Conservation (phyloP, 1,140 invertebrate genomes). For the Homalodisca vitripennis region DNA sequence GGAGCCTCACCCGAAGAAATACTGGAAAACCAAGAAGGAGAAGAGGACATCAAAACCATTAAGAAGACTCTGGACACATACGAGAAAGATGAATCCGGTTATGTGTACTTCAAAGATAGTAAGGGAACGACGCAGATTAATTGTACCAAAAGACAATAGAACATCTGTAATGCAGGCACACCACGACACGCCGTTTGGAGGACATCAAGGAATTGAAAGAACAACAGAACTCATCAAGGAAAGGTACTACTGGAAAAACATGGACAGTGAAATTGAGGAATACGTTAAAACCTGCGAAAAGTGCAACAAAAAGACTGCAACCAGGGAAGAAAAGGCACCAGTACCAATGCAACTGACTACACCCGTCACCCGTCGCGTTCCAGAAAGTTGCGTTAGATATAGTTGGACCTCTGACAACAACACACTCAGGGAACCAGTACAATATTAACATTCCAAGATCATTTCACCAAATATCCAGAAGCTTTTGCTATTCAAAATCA, state of each 20-base stretch:
- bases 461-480: conserved; percentile 49
- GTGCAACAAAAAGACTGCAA: conserved; percentile 36
- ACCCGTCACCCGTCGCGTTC: conserved; percentile 36
- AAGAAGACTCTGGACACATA: conserved; percentile 8
- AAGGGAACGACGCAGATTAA: background rate
- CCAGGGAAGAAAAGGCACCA: conserved; percentile 25
- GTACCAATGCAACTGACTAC: conserved; percentile 2
- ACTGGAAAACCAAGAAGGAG: background rate
- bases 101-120: background rate
- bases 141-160: too few species aligned
- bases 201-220: too few species aligned
- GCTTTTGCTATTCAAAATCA: conserved; percentile 46
- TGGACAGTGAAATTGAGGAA: background rate
- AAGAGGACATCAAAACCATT: background rate
- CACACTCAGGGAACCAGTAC: conserved; percentile 42
- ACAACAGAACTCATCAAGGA: background rate
- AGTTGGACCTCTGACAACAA: conserved; percentile 44
- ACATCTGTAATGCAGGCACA: too few species aligned
- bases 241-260: background rate
- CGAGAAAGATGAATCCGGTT: background rate
- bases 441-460: conserved; percentile 46
- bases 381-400: conserved; percentile 45
- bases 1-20: background rate
- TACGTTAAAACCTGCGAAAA: conserved; percentile 2
- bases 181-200: too few species aligned